A percentile compares a stretch with the other conserved stretches of the same genome.
Evolutionary conservation across 2,888 invertebrate genomes (phyloP).

Genomic region (Pseudococcus jackbeardsleyi): DNA sequence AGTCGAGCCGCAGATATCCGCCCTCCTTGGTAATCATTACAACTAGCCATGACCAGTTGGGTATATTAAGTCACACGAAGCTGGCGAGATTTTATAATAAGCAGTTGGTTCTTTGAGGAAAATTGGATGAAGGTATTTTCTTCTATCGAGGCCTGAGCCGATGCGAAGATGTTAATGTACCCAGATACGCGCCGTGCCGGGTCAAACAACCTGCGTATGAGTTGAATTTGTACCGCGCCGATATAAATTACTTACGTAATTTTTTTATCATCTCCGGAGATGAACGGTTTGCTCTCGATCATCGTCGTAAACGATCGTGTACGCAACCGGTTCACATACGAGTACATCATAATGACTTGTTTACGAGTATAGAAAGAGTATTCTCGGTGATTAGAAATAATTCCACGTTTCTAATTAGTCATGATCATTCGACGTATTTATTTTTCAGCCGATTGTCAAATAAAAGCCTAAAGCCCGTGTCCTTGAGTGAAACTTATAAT

Average conservation of each 20-base stretch:
- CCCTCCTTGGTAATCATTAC: conserved; percentile 6
- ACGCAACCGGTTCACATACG: neutral
- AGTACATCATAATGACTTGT: neutral
- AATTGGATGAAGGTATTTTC: neutral
- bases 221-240: neutral
- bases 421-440: neutral
- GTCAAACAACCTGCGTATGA: neutral
- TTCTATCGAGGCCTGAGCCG: neutral
- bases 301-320: neutral
- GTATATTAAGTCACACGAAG: conserved; percentile 41
- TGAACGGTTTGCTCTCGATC: neutral
- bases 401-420: conserved; percentile 6
- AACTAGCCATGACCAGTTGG: conserved; percentile 35
- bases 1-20: neutral
- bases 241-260: neutral
- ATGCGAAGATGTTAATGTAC: conserved; percentile 43
- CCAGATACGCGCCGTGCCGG: neutral
- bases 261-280: neutral
- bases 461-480: neutral
- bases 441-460: conserved; percentile 3
- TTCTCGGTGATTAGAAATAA: neutral
- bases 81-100: conserved; percentile 32
- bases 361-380: neutral
- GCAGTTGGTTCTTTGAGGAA: neutral
- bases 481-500: neutral